phyloP scores from a whole-genome alignment of 2,888 invertebrate species.

The Cremastobaeus sp. region DNA sequence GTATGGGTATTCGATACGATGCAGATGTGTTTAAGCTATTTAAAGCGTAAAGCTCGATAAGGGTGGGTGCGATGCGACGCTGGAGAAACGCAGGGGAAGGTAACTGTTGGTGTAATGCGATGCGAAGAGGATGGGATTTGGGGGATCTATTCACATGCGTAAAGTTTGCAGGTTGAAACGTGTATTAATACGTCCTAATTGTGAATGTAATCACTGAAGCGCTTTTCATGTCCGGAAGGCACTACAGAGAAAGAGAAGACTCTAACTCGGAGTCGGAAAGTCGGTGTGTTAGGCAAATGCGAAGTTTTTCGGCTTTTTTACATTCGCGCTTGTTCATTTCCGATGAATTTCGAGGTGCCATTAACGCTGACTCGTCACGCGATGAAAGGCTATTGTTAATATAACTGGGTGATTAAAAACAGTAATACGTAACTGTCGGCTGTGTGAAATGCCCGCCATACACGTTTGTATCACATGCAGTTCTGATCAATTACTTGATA shows the following conservation, averaged over 20 bases:
- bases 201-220: constrained; percentile 69
- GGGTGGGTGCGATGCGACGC: constrained; percentile 44
- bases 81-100: not conserved
- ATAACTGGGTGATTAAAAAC: constrained; percentile 33
- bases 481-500: constrained; percentile 43
- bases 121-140: constrained; percentile 63
- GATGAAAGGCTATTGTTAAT: constrained; percentile 32
- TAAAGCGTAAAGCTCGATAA: constrained; percentile 63
- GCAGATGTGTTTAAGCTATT: constrained; percentile 61
- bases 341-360: constrained; percentile 5
- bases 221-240: constrained; percentile 61
- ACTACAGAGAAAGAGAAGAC: not conserved
- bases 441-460: constrained; percentile 3
- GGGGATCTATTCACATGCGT: constrained; percentile 65
- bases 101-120: constrained; percentile 46
- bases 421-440: constrained; percentile 4
- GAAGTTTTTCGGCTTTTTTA: constrained; percentile 15
- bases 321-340: not conserved
- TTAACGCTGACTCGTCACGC: constrained; percentile 26
- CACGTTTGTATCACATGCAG: constrained; percentile 31
- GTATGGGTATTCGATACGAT: constrained; percentile 19
- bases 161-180: constrained; percentile 61
- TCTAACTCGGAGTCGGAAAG: constrained; percentile 61
- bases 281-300: constrained; percentile 46
- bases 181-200: constrained; percentile 72